Conservation (phyloP, 2,888 invertebrate genomes). For the Isotomurus palustris region DNA sequence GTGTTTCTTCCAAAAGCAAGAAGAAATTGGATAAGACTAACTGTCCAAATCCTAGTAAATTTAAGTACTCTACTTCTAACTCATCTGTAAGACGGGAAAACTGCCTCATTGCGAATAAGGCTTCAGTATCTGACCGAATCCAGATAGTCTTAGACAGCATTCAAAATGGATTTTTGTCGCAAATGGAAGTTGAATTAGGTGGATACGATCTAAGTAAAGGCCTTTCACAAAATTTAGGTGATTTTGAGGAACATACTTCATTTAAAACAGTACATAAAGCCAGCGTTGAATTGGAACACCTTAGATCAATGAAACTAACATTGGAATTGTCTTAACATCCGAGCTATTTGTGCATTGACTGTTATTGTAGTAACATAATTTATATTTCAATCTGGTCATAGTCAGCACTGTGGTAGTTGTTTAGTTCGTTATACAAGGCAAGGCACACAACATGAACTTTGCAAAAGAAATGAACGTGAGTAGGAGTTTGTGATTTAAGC, state of each 20-base stretch:
- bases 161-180: background rate
- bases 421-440: no score
- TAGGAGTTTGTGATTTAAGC: no score
- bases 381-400: no score
- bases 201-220: no score
- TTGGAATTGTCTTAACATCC: conserved; percentile 31
- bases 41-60: background rate
- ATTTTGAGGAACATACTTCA: no score
- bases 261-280: no score
- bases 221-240: no score
- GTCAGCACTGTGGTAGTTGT: no score
- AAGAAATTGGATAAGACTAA: background rate
- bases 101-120: background rate
- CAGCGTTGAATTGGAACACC: conserved; percentile 40
- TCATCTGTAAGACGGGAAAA: background rate
- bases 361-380: no score
- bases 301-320: conserved; percentile 33
- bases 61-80: background rate
- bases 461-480: no score
- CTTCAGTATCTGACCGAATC: background rate
- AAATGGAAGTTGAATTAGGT: background rate
- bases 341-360: no score
- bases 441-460: no score
- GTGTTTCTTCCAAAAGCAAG: conserved; percentile 9
- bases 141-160: background rate